Percentiles rank a stretch among this genome's conserved stretches.
Conservation (phyloP, 53 echinoderm and acorn worm genomes). For the Apostichopus leukothele region DNA sequence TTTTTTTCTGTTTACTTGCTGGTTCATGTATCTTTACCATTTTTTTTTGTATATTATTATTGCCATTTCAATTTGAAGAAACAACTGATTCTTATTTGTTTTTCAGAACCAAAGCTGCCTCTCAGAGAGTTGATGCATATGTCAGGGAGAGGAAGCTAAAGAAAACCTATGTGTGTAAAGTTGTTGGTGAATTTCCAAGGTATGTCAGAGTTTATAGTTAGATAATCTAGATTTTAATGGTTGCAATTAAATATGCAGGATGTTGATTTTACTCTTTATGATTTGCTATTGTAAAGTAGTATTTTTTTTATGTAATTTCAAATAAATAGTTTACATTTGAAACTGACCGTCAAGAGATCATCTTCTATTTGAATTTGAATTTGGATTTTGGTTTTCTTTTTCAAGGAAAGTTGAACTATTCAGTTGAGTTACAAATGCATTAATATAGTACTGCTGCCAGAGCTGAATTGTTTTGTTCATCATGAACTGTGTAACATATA, state of each 20-base stretch:
- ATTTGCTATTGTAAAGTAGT: too few species aligned
- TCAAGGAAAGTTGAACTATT: too few species aligned
- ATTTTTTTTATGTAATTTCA: too few species aligned
- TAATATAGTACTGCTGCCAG: too few species aligned
- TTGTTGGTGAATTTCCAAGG: constrained; percentile 93
- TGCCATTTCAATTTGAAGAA: neutral
- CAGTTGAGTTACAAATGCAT: too few species aligned
- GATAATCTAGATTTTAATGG: neutral
- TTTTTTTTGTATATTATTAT: neutral
- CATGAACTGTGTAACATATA: too few species aligned
- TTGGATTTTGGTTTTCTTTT: too few species aligned
- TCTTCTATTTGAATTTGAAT: too few species aligned
- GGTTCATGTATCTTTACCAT: neutral
- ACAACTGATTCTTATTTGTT: neutral
- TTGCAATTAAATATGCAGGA: neutral
- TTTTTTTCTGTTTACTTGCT: neutral
- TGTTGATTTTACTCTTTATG: neutral
- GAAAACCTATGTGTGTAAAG: constrained; percentile 85
- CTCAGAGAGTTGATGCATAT: constrained; percentile 80
- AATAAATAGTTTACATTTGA: too few species aligned
- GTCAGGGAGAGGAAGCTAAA: constrained; percentile 80
- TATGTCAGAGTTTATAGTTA: constrained; percentile 4
- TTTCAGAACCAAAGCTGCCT: constrained; percentile 59
- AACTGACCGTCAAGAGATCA: too few species aligned
- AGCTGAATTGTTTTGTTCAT: too few species aligned